Conservation (phyloP, 2,888 invertebrate genomes). For the Himalopsyche kuldschensis region DNA sequence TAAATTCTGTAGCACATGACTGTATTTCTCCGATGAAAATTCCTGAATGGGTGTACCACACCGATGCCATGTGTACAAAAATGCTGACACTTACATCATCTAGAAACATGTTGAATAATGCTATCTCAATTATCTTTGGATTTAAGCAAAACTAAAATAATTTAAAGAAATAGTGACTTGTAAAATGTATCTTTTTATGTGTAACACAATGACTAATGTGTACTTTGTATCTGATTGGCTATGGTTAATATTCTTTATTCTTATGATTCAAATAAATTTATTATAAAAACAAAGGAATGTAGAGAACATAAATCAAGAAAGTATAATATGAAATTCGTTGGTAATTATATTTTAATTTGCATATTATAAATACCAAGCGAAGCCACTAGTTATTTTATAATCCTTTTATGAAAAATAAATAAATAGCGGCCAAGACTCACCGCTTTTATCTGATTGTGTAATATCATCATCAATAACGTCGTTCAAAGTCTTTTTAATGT, state of each 20-base stretch:
- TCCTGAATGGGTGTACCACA: constrained; percentile 93
- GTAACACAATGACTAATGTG: too few species aligned
- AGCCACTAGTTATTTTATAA: not conserved
- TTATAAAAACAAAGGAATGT: too few species aligned
- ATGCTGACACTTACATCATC: constrained; percentile 48
- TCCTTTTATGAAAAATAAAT: not conserved
- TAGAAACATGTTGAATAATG: not conserved
- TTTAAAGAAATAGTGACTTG: not conserved
- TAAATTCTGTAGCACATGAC: constrained; percentile 88
- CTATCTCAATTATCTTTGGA: not conserved
- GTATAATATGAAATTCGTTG: too few species aligned
- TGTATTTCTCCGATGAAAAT: constrained; percentile 82
- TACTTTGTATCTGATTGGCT: too few species aligned
- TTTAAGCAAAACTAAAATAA: not conserved
- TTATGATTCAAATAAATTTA: too few species aligned
- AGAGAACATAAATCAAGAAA: too few species aligned
- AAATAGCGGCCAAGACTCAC: constrained; percentile 3
- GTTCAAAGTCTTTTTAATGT: constrained; percentile 45
- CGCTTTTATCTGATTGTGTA: constrained; percentile 34
- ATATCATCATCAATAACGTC: constrained; percentile 45
- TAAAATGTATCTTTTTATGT: not conserved
- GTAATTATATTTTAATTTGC: too few species aligned
- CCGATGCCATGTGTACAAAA: constrained; percentile 76
- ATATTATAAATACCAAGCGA: too few species aligned
- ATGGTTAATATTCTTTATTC: too few species aligned